A percentile compares a stretch with the other conserved stretches of the same genome.
Conservation (phyloP, 2,888 invertebrate species). For the Athripsodes cinereus region DNA sequence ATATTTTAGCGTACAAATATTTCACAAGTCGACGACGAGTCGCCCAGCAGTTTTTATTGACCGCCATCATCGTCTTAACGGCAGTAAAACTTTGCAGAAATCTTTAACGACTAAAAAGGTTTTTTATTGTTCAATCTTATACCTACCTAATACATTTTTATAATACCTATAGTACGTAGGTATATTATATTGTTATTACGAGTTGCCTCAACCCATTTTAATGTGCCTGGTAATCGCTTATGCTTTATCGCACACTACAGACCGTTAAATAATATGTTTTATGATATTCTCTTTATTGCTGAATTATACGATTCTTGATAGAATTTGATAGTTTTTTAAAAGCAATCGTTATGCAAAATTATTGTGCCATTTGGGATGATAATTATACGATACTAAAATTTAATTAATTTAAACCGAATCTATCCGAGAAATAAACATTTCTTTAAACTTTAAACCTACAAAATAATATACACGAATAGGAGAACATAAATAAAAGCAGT, state of each 20-base stretch:
- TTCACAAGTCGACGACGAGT: no score
- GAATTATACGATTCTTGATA: constrained; percentile 3
- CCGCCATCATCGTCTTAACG: no score
- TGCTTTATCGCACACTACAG: background rate
- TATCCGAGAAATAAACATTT: no score
- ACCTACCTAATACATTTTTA: no score
- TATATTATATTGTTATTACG: background rate
- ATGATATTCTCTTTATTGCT: background rate
- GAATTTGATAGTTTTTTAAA: background rate
- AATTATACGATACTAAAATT: no score
- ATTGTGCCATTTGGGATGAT: background rate
- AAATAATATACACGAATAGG: no score
- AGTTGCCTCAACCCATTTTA: background rate
- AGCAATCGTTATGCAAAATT: background rate
- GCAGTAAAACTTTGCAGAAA: no score
- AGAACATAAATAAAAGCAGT: background rate
- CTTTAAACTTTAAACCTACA: no score
- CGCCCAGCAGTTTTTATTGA: no score
- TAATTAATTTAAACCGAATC: no score
- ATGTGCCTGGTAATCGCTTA: background rate
- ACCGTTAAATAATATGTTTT: background rate
- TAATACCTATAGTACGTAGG: background rate
- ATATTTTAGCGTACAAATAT: no score
- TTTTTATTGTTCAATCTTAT: constrained; percentile 4
- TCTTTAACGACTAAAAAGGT: background rate